Percentiles rank a stretch among this genome's conserved stretches.
phyloP scores from a whole-genome alignment of 2,797 vertebrate species.

The Perodicticus potto region DNA sequence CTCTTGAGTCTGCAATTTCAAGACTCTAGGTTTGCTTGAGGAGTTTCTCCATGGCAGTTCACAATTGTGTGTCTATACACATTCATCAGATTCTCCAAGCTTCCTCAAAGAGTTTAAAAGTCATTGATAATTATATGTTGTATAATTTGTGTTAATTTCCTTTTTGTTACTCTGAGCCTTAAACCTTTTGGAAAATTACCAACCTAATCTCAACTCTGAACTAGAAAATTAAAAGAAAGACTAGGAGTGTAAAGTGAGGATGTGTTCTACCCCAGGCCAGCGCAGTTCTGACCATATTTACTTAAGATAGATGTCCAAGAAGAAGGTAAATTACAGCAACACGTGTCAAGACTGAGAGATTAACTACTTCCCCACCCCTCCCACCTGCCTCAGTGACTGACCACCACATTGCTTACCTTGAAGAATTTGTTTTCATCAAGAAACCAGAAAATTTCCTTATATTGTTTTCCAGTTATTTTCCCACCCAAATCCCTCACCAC shows the following conservation, averaged over 20 bases:
- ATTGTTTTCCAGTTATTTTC: background rate
- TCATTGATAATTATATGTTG: conserved; percentile 26
- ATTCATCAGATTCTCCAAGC: background rate
- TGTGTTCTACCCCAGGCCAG: background rate
- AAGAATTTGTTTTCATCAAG: conserved; percentile 54
- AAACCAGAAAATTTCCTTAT: background rate
- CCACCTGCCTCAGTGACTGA: background rate
- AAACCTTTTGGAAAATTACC: background rate
- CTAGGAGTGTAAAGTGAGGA: background rate
- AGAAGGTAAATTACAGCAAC: background rate
- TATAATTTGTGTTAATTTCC: conserved; percentile 54
- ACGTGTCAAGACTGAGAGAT: background rate
- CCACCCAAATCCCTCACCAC: background rate
- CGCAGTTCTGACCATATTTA: background rate
- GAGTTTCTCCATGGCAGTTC: background rate
- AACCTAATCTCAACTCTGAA: background rate
- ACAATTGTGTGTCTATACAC: background rate
- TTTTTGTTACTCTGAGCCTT: conserved; percentile 1
- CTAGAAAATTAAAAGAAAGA: conserved; percentile 11
- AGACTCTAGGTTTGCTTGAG: background rate
- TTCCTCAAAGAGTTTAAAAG: background rate
- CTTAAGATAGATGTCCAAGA: background rate
- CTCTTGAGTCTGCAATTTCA: background rate
- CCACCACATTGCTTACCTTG: background rate
- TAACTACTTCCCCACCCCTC: background rate